Evolutionary conservation across 1,140 invertebrate species (phyloP), one percentile per base, ranked within the genome.

Genomic region (Piezodorus guildinii): DNA sequence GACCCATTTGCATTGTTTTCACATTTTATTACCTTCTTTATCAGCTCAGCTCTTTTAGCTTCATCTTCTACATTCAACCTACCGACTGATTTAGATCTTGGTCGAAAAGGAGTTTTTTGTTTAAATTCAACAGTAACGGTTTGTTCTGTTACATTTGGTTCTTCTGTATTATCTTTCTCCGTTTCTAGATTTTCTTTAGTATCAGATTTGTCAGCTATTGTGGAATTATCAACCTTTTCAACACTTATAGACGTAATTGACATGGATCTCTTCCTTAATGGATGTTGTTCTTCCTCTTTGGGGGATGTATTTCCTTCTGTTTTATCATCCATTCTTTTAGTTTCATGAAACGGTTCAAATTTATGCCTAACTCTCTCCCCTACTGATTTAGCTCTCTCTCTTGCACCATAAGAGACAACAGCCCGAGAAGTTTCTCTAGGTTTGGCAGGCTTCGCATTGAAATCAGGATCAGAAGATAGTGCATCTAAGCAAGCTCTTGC

Each of bases 381-480:
- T 1, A 49, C 46, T n/a, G 46, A 49, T 14, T 49, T 49, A 6
- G 46, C 21, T 49, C 46, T 49, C n/a, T 49, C 21, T 21, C 46
- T 49, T 17, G 46, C 46, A 6, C 46, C 46, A 23, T n/a, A 10
- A 9, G n/a, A 23, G 17, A n/a, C 25, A 21, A 23, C 54, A 15
- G 54, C n/a, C 17, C 54, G 21, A 27, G 17, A 23, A 19, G 46
- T 49, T 45, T 61, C 60, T 61, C 34, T 39, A n/a, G 60, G 60
- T n/a, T 30, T n/a, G 16, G 60, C 60, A 14, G 60, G 60, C n/a
- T 44, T 61, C 4, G 60, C 60, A 61, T 43, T 61, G 34, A 43
- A 61, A 21, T 44, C 43, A 9, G 60, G 60, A 16, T 34, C n/a
- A 30, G 16, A 23, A 19, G 16, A 15, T 30, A 61, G 25, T 10